Evolutionary conservation across 2,113 vertebrate genomes (phyloP).

Genomic region (Ceyx margarethae): DNA sequence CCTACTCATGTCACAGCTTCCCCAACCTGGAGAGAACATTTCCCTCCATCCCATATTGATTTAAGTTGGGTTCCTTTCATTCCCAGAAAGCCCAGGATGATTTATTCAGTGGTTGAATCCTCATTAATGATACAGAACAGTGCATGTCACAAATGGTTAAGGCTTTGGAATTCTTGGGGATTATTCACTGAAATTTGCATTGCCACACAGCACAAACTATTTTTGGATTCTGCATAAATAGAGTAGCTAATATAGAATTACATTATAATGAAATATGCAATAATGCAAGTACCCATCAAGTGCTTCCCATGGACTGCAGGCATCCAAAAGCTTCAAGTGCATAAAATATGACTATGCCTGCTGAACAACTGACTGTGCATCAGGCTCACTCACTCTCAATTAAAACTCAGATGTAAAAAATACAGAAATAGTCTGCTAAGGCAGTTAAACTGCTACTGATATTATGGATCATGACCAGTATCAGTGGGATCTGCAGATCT

Average conservation of each 20-base stretch:
- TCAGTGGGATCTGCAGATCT: neutral
- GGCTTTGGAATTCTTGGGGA: conserved; percentile 50
- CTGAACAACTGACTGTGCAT: conserved; percentile 38
- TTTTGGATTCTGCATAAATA: conserved; percentile 65
- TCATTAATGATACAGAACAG: conserved; percentile 19
- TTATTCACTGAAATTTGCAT: conserved; percentile 64
- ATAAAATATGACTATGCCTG: conserved; percentile 56
- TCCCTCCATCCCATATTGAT: neutral
- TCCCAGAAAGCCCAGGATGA: neutral
- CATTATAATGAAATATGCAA: conserved; percentile 72
- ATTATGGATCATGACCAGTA: neutral
- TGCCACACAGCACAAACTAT: conserved; percentile 54
- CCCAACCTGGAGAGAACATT: neutral
- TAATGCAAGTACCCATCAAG: conserved; percentile 57
- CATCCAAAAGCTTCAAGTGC: conserved; percentile 60
- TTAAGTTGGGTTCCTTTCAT: neutral
- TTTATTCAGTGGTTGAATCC: conserved; percentile 27
- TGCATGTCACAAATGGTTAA: conserved; percentile 57
- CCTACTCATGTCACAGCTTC: fast-evolving
- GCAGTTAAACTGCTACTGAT: conserved; percentile 31
- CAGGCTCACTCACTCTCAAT: conserved; percentile 44
- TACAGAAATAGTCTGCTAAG: neutral
- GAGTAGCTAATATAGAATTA: conserved; percentile 69
- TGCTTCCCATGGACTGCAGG: conserved; percentile 42
- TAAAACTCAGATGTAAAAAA: conserved; percentile 51